A percentile compares a stretch with the other conserved stretches of the same genome.
Conservation (phyloP, 2,888 invertebrate species). For the Cheilosia vulpina region DNA sequence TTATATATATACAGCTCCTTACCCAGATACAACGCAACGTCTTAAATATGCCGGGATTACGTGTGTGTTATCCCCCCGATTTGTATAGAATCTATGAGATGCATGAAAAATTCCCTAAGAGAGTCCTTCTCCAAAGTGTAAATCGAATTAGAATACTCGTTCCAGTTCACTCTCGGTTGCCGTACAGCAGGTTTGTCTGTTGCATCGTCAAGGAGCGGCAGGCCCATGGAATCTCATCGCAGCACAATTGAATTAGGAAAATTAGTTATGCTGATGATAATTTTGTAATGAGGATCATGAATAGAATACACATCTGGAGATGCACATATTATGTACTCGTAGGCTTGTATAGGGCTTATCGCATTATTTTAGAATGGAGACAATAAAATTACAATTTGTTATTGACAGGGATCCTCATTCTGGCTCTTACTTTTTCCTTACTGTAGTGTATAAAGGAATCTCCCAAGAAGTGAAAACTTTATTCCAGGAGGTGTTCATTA, state of each 20-base stretch:
- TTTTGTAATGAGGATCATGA: conserved; percentile 40
- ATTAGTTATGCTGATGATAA: conserved; percentile 60
- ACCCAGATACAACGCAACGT: not conserved
- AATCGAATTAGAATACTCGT: conserved; percentile 54
- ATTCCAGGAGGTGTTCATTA: not conserved
- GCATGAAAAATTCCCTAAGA: conserved; percentile 54
- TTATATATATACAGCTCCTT: not conserved
- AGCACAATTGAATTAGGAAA: conserved; percentile 51
- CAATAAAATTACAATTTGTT: conserved; percentile 33
- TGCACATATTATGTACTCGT: not conserved
- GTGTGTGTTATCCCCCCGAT: conserved; percentile 40
- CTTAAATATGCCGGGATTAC: conserved; percentile 27
- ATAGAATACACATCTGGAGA: not conserved
- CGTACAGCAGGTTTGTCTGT: not conserved
- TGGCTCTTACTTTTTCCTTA: not conserved
- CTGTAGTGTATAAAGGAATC: not conserved
- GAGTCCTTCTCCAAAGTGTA: conserved; percentile 44
- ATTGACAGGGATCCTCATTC: conserved; percentile 9
- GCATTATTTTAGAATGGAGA: conserved; percentile 12
- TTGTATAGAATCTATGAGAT: conserved; percentile 54
- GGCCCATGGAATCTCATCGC: conserved; percentile 21
- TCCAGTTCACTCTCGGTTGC: conserved; percentile 2
- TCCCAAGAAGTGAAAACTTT: not conserved
- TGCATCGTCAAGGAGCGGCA: not conserved
- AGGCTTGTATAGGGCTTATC: not conserved